Evolutionary conservation across 2,888 invertebrate genomes (phyloP).

Genomic region (Stegana nigrithorax): DNA sequence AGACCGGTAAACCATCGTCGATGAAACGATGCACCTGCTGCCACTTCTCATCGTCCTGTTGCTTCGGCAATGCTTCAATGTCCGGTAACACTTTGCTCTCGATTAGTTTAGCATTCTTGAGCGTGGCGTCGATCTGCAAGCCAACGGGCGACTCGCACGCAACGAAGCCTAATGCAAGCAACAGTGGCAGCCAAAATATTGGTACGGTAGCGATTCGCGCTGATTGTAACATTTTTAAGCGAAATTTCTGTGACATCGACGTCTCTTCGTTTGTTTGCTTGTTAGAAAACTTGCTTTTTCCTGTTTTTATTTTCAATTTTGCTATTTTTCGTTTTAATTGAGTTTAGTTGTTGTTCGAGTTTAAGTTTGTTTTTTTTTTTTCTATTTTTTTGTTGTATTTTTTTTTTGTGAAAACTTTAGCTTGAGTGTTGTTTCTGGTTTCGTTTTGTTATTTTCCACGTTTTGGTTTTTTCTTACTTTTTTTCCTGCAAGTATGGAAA

Average conservation of each 20-base stretch:
- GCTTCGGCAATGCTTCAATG: constrained; percentile 44
- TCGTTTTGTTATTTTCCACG: constrained; percentile 12
- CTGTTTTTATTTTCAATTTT: constrained; percentile 27
- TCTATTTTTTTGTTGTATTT: constrained; percentile 52
- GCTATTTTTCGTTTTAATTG: constrained; percentile 23
- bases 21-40: constrained; percentile 64
- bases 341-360: constrained; percentile 21
- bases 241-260: constrained; percentile 33
- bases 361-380: constrained; percentile 25
- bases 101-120: constrained; percentile 65
- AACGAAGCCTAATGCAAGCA: background rate
- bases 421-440: constrained; percentile 9
- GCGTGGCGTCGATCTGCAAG: constrained; percentile 58
- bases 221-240: constrained; percentile 12
- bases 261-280: constrained; percentile 43
- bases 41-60: constrained; percentile 64
- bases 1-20: constrained; percentile 66
- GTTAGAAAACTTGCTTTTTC: constrained; percentile 40
- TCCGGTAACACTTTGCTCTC: constrained; percentile 66
- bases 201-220: constrained; percentile 40
- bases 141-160: constrained; percentile 19
- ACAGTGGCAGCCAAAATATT: background rate
- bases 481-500: background rate
- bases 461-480: constrained; percentile 1
- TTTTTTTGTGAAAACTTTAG: constrained; percentile 44